phyloP scores from a whole-genome alignment of 2,113 vertebrate species.

The Gila orcuttii region DNA sequence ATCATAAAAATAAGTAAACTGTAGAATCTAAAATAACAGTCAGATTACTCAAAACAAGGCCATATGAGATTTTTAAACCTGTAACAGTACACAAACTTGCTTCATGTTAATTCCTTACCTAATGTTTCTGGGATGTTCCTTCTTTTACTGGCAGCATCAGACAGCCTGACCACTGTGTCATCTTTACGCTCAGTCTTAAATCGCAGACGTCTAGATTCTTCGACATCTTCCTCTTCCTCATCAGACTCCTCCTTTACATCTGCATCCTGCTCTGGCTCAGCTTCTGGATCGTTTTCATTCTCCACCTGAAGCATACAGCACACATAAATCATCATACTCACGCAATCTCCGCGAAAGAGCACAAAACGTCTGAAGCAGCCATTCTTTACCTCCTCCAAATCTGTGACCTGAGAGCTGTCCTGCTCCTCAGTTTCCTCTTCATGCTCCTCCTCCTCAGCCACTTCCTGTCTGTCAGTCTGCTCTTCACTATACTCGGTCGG shows the following conservation, averaged over 20 bases:
- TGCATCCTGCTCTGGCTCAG: slow-evolving; percentile 78
- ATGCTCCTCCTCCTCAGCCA: slow-evolving; percentile 71
- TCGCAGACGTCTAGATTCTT: slow-evolving; percentile 88
- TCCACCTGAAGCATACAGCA: slow-evolving; percentile 58
- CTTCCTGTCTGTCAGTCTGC: slow-evolving; percentile 56
- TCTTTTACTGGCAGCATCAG: slow-evolving; percentile 86
- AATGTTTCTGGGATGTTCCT: slow-evolving; percentile 97
- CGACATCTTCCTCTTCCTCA: slow-evolving; percentile 88
- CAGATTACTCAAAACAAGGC: not conserved
- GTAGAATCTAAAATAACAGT: not conserved
- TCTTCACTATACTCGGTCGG: slow-evolving; percentile 76
- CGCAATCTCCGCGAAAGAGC: not conserved
- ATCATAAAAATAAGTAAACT: not conserved
- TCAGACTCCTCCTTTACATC: slow-evolving; percentile 91
- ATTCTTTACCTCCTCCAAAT: slow-evolving; percentile 82
- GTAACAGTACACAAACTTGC: not conserved
- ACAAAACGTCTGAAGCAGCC: not conserved
- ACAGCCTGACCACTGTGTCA: slow-evolving; percentile 87
- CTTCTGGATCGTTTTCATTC: slow-evolving; percentile 81
- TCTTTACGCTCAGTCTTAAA: slow-evolving; percentile 98
- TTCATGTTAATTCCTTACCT: slow-evolving; percentile 71
- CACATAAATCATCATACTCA: not conserved
- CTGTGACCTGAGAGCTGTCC: slow-evolving; percentile 73
- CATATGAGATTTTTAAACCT: not conserved
- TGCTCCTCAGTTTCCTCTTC: slow-evolving; percentile 69